A percentile compares a stretch with the other conserved stretches of the same genome.
Conservation (phyloP, 2,888 invertebrate species). For the Cheilosia variabilis region DNA sequence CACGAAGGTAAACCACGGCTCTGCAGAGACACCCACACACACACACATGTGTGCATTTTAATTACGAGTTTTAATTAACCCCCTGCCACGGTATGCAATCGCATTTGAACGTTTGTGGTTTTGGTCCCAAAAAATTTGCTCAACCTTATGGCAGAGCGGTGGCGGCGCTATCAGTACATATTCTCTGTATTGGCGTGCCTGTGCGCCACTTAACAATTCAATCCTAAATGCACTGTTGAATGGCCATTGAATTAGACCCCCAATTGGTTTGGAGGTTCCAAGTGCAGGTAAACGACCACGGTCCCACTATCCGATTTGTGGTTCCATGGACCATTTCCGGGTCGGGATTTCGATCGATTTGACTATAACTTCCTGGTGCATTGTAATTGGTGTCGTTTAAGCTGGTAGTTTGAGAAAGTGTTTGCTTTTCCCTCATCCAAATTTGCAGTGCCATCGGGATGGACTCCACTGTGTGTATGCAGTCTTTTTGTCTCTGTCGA, state of each 20-base stretch:
- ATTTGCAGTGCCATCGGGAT: not conserved
- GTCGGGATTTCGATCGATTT: constrained; percentile 32
- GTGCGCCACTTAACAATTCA: constrained; percentile 44
- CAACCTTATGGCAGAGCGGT: not conserved
- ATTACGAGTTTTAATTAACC: constrained; percentile 61
- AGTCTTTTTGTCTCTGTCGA: constrained; percentile 18
- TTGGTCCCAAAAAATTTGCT: constrained; percentile 12
- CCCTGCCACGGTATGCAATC: constrained; percentile 25
- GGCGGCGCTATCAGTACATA: not conserved
- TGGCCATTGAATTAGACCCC: constrained; percentile 39
- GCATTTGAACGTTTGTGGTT: constrained; percentile 54
- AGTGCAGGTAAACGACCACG: constrained; percentile 22
- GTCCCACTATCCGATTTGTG: constrained; percentile 55
- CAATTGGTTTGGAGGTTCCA: not conserved
- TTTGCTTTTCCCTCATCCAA: constrained; percentile 7
- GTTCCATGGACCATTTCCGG: constrained; percentile 29
- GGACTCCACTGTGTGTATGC: not conserved
- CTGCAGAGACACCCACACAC: not conserved
- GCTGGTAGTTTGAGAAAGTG: not conserved
- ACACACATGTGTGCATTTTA: constrained; percentile 27
- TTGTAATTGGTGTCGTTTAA: constrained; percentile 40
- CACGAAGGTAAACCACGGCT: not conserved
- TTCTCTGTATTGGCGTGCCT: not conserved
- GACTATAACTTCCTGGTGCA: constrained; percentile 17
- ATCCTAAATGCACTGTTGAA: constrained; percentile 37